Evolutionary conservation across 1,140 invertebrate genomes (phyloP).

Genomic region (Orchestia grillus): DNA sequence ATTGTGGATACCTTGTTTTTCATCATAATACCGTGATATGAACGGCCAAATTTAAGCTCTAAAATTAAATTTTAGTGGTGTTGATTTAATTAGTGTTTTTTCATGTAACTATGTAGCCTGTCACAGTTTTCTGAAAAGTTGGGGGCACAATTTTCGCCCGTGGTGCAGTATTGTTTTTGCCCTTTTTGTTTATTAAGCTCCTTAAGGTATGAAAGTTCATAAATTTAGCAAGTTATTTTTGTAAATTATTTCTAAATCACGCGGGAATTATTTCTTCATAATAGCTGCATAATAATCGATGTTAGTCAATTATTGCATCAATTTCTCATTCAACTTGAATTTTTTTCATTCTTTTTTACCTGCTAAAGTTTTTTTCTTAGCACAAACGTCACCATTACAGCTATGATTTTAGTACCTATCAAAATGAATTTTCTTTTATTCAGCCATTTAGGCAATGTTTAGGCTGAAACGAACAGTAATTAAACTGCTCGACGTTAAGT

Average conservation of each 20-base stretch:
- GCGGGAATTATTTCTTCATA: neutral
- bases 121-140: neutral
- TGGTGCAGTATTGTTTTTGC: neutral
- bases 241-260: neutral
- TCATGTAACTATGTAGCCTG: neutral
- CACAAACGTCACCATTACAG: neutral
- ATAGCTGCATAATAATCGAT: neutral
- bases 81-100: neutral
- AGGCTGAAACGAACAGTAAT: neutral
- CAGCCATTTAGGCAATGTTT: too few species aligned
- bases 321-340: neutral
- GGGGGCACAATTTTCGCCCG: neutral
- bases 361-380: neutral
- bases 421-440: too few species aligned
- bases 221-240: neutral
- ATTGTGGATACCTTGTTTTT: neutral
- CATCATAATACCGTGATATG: neutral
- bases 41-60: neutral
- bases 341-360: neutral
- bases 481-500: too few species aligned
- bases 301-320: neutral
- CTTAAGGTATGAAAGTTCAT: neutral
- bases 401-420: too few species aligned
- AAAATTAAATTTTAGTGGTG: neutral
- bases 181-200: neutral